Base-by-base conservation (phyloP, 2,888 invertebrate genomes). In the Beris chalybata region DNA sequence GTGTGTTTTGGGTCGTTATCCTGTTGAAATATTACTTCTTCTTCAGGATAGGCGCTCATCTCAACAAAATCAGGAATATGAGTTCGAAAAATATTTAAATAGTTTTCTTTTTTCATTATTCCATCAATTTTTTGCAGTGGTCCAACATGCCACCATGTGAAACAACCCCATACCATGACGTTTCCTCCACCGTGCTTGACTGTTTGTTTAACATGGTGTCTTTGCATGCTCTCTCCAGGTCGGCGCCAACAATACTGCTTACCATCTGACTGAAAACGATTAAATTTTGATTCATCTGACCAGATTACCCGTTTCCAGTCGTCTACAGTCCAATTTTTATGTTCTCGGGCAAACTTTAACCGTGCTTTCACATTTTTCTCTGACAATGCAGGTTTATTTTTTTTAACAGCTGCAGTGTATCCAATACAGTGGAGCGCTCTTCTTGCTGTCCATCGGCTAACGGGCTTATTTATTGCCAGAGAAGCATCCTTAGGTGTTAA, bases 131-230 rank as follows among this genome's bases (percentile, higher is more conserved):
- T 22, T 22, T 22, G 22, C 22, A 22, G 22, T 9, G 64, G 66
- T 9, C 70, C 61, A 38, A 69, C 15, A 50, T 69, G 45, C 57
- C 61, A 70, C 68, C 70, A 69, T n/a, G 57, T 68, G 38, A 70
- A 70, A 48, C 67, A 70, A n/a, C 67, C 64, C 68, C 65, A 70
- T n/a, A 69, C 67, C 70, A 68, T 69, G 32, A 70, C 44, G 53
- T 43, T 67, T 30, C 66, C 67, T 43, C 67, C 67, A 13, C 67
- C 69, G 15, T 69, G 69, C 38, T 69, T 67, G 29, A 69, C 44
- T 5, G 66, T 55, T 55, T 55, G 22, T 15, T 22, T 53, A n/a
- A 22, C 53, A 15, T 22, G 55, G 30, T 55, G 32, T 55, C 4
- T 55, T 29, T 31, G 32, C 22, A 55, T 15, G 32, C 32, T 55